These are phyloP conservation scores for Odontophorus gujanensis DNA, from an alignment of 2,113 vertebrate species.

Conservation along the genomic window DNA sequence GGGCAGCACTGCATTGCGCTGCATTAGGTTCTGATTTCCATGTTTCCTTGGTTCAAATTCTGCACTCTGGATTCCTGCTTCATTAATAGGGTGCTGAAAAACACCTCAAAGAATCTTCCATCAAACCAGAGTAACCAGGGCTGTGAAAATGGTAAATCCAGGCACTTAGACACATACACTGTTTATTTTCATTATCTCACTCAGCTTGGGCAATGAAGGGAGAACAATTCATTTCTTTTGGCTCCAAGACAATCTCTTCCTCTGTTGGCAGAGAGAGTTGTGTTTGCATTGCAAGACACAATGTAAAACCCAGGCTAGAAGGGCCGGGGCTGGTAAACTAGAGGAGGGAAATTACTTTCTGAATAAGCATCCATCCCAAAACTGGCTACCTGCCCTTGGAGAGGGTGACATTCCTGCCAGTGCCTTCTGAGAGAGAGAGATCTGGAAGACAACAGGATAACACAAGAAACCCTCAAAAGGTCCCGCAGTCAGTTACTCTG, in stretches of 20 bases:
- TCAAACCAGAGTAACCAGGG: neutral
- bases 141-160: neutral
- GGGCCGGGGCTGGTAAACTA: neutral
- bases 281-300: neutral
- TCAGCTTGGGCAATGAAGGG: neutral
- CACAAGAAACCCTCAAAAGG: neutral
- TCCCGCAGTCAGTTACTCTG: neutral
- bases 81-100: neutral
- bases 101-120: neutral
- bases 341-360: neutral
- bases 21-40: neutral
- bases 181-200: neutral
- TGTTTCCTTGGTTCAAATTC: neutral
- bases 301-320: neutral
- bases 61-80: neutral
- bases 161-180: neutral
- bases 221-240: neutral
- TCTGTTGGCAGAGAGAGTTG: neutral
- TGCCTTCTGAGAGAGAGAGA: neutral
- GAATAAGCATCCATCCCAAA: neutral
- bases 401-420: neutral
- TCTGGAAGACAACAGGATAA: neutral
- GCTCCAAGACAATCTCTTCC: neutral
- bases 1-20: neutral
- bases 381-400: neutral